Evolutionary conservation across 2,797 vertebrate species (phyloP).

Genomic region (Botia almorhae): DNA sequence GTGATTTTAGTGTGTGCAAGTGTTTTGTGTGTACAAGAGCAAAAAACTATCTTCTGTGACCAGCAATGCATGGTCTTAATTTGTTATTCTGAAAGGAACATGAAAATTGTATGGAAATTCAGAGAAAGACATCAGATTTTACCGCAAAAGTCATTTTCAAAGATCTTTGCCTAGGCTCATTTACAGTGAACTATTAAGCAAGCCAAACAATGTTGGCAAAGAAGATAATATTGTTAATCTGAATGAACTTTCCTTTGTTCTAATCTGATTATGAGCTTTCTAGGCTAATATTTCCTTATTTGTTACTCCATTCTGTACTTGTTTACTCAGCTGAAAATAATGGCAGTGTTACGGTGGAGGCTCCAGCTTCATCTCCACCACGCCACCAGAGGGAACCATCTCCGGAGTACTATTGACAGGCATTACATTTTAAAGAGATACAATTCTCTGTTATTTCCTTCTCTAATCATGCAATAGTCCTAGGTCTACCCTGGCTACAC

Average conservation of each 20-base stretch:
- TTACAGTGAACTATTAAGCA: conserved; percentile 41
- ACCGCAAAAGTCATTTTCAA: conserved; percentile 56
- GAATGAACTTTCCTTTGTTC: not conserved
- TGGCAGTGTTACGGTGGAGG: too few species aligned
- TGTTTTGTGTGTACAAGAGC: conserved; percentile 51
- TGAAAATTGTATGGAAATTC: conserved; percentile 82
- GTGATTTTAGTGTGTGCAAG: conserved; percentile 20
- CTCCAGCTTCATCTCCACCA: too few species aligned
- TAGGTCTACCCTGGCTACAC: too few species aligned
- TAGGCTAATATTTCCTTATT: not conserved
- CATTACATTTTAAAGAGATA: too few species aligned
- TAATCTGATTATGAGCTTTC: not conserved
- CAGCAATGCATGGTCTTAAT: conserved; percentile 71
- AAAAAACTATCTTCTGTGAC: conserved; percentile 67
- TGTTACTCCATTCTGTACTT: not conserved
- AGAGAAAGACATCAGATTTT: conserved; percentile 60
- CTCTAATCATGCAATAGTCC: too few species aligned
- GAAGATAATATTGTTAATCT: conserved; percentile 1
- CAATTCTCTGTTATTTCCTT: too few species aligned
- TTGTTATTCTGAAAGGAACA: conserved; percentile 81
- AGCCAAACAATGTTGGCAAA: conserved; percentile 28
- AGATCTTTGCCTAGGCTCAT: conserved; percentile 58
- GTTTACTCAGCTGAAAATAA: too few species aligned
- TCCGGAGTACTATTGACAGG: too few species aligned
- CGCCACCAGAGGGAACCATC: too few species aligned